Conservation (phyloP, 1,140 invertebrate genomes). For the Gonioctena quinquepunctata region DNA sequence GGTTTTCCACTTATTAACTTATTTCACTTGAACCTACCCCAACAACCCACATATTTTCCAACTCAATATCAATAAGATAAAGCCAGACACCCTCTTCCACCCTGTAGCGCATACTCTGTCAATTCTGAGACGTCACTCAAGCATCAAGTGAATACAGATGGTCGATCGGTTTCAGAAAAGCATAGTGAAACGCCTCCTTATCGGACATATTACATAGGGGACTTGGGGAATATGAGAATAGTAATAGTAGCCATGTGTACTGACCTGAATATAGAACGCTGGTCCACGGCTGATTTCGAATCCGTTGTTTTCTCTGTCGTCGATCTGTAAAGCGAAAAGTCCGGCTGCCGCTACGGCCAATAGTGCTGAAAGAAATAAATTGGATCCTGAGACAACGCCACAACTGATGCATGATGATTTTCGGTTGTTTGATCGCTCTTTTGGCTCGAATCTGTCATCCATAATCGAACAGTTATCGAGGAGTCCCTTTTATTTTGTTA, state of each 20-base stretch:
- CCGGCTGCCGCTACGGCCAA: conserved; percentile 77
- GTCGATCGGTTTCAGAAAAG: not conserved
- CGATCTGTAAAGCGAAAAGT: conserved; percentile 80
- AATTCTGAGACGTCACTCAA: not conserved
- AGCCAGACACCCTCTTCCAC: too few species aligned
- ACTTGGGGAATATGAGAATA: not conserved
- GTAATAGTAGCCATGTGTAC: conserved; percentile 14
- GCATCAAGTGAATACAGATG: not conserved
- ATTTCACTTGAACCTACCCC: too few species aligned
- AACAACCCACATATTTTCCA: too few species aligned
- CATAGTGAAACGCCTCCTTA: not conserved
- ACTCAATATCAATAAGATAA: too few species aligned
- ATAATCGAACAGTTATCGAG: too few species aligned
- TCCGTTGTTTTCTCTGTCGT: conserved; percentile 70
- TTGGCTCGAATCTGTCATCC: too few species aligned
- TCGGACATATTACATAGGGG: not conserved
- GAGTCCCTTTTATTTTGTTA: too few species aligned
- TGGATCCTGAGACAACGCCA: not conserved
- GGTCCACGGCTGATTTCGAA: conserved; percentile 75
- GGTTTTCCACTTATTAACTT: too few species aligned
- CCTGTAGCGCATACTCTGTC: too few species aligned
- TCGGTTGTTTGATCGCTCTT: too few species aligned
- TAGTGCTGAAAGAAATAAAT: conserved; percentile 65
- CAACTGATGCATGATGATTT: not conserved
- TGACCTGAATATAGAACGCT: conserved; percentile 85